Percentiles rank a stretch among this genome's conserved stretches.
Evolutionary conservation across 2,113 vertebrate species (phyloP).

Genomic region (Chinchilla lanigera): DNA sequence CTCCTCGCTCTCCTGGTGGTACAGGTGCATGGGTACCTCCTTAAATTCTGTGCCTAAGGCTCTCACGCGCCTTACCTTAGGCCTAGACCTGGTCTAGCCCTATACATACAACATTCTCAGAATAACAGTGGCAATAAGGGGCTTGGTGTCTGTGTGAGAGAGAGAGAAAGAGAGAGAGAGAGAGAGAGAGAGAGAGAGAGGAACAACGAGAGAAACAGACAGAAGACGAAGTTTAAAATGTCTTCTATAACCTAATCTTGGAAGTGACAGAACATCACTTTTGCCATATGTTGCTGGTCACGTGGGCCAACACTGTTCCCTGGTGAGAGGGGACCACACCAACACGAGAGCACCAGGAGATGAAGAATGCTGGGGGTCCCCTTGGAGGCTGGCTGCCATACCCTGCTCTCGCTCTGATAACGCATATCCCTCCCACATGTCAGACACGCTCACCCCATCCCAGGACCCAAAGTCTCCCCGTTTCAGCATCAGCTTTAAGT

Average conservation of each 20-base stretch:
- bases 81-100: not conserved
- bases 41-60: too few relatives aligned
- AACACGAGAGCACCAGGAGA: not conserved
- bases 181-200: not conserved
- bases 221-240: not conserved
- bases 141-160: not conserved
- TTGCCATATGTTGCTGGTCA: not conserved
- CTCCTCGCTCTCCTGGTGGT: rapidly evolving
- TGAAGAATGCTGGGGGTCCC: not conserved
- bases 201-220: not conserved
- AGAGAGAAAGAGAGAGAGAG: not conserved
- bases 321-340: not conserved
- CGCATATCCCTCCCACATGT: not conserved
- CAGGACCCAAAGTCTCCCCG: not conserved
- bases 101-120: not conserved
- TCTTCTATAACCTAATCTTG: not conserved
- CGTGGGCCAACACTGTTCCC: not conserved
- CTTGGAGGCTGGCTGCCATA: not conserved
- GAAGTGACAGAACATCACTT: not conserved
- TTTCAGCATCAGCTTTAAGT: not conserved
- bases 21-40: not conserved
- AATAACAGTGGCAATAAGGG: not conserved
- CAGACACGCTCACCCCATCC: not conserved
- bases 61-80: not conserved
- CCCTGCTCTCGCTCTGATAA: not conserved